Evolutionary conservation across 2,113 vertebrate species (phyloP).

Genomic region (Numida meleagris): DNA sequence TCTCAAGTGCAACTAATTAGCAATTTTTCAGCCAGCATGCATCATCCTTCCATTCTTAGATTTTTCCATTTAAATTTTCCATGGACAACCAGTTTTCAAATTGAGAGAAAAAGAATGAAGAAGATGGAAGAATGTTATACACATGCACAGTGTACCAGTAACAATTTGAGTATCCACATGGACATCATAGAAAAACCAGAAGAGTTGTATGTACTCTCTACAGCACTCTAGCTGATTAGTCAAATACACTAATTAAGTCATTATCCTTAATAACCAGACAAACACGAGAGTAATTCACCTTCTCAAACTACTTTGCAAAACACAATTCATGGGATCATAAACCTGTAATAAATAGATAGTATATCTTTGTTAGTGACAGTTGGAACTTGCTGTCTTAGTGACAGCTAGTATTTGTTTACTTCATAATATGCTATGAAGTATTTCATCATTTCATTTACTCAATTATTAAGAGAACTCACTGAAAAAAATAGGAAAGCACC

Average conservation of each 20-base stretch:
- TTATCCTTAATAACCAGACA: neutral
- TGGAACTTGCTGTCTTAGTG: neutral
- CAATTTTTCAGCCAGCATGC: neutral
- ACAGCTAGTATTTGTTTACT: neutral
- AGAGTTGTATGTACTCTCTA: neutral
- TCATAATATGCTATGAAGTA: neutral
- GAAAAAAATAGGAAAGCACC: neutral
- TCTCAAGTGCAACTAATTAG: neutral
- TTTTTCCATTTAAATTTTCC: neutral
- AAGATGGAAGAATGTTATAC: neutral
- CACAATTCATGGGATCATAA: neutral
- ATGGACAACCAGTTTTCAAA: neutral
- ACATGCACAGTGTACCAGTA: neutral
- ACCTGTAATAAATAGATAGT: neutral
- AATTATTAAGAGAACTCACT: neutral
- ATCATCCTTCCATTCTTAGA: neutral
- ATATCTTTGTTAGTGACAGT: neutral
- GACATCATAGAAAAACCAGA: neutral
- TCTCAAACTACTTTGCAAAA: neutral
- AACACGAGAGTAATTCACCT: neutral
- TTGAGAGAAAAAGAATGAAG: neutral
- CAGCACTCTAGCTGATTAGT: constrained; percentile 7
- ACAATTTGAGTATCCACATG: neutral
- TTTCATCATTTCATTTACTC: neutral
- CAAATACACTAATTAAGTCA: constrained; percentile 8